Conservation (phyloP, 2,113 vertebrate genomes). For the Talpa occidentalis region DNA sequence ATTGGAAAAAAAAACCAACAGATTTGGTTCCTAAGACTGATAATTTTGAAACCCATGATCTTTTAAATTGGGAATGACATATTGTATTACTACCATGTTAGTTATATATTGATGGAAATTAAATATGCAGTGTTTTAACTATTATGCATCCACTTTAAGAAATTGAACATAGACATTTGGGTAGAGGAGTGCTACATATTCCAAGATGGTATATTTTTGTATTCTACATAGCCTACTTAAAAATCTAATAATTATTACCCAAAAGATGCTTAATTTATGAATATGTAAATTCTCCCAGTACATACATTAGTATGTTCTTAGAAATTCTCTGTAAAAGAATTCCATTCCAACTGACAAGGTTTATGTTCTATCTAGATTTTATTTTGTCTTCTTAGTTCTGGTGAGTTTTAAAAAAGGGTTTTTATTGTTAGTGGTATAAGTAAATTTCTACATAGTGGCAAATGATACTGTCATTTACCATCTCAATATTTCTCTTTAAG, state of each 20-base stretch:
- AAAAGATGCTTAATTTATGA: constrained; percentile 1
- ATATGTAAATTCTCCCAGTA: background rate
- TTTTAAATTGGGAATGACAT: constrained; percentile 42
- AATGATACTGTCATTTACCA: constrained; percentile 13
- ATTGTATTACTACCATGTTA: background rate
- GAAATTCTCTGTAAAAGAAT: background rate
- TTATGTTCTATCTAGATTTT: background rate
- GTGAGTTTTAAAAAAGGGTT: background rate
- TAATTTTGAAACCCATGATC: background rate
- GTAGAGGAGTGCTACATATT: background rate
- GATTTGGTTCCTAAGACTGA: constrained; percentile 9
- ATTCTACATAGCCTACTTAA: background rate
- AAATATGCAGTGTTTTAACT: background rate
- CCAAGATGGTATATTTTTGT: background rate
- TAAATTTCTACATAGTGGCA: background rate
- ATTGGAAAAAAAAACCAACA: background rate
- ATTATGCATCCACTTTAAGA: background rate
- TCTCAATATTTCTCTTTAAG: constrained; percentile 48
- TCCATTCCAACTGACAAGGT: background rate
- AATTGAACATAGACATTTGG: background rate
- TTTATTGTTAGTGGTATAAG: background rate
- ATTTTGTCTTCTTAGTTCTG: constrained; percentile 9
- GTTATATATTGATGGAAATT: background rate
- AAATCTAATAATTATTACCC: background rate
- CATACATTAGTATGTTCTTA: background rate